These are phyloP conservation scores for Lichenostomus cassidix DNA, from an alignment of 2,113 vertebrate species.

Conservation along the genomic window DNA sequence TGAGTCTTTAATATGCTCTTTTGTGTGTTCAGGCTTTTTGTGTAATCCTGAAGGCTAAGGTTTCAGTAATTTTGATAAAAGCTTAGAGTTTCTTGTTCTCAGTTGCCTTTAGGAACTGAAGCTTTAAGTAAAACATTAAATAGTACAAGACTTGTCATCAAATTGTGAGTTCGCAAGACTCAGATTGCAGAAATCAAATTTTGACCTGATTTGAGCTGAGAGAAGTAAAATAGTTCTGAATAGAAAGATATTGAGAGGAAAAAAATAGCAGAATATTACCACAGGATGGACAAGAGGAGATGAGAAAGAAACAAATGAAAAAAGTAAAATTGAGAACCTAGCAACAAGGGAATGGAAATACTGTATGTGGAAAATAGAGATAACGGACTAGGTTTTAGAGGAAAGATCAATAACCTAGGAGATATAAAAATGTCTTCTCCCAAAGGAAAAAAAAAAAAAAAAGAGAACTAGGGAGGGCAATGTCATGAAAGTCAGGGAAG, in stretches of 20 bases:
- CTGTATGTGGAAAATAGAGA: not conserved
- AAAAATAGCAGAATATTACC: not conserved
- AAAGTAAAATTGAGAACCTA: not conserved
- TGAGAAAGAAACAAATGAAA: not conserved
- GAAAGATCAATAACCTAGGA: not conserved
- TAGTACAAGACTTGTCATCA: not conserved
- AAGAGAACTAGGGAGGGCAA: not conserved
- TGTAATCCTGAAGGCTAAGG: not conserved
- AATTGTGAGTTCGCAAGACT: not conserved
- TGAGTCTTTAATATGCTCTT: not conserved
- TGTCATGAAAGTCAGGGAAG: not conserved
- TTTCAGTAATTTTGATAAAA: slow-evolving; percentile 43
- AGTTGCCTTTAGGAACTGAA: not conserved
- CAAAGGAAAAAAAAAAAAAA: not conserved
- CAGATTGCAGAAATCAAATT: not conserved
- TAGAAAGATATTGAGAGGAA: not conserved
- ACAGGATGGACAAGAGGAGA: not conserved
- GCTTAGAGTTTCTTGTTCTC: not conserved
- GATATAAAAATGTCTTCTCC: not conserved
- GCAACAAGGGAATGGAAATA: not conserved
- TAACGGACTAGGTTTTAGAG: not conserved
- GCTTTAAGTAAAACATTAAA: slow-evolving; percentile 24
- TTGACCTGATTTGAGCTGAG: not conserved
- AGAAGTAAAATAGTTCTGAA: not conserved
- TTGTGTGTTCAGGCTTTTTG: not conserved